phyloP scores from a whole-genome alignment of 2,113 vertebrate genomes.

The Ramphastos sulfuratus region DNA sequence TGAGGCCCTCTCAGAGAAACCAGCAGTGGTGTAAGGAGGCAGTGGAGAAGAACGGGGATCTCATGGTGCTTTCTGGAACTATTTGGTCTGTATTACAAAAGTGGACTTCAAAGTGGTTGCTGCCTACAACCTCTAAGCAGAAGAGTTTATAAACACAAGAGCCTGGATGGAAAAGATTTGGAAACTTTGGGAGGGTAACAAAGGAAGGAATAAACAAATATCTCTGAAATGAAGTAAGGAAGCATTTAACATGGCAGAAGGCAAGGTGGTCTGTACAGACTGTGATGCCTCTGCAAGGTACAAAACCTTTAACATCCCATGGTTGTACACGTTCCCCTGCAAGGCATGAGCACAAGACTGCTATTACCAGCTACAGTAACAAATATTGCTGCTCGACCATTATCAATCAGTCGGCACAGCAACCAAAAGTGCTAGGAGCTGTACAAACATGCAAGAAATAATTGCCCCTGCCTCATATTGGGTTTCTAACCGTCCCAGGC shows the following conservation, averaged over 20 bases:
- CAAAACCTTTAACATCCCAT: neutral
- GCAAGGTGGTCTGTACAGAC: neutral
- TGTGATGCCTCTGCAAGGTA: neutral
- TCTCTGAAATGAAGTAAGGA: conserved; percentile 8
- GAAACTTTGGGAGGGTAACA: neutral
- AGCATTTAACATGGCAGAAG: conserved; percentile 11
- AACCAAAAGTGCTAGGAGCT: neutral
- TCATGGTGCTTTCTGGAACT: neutral
- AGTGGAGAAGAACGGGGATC: accelerated
- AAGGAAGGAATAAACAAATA: conserved; percentile 37
- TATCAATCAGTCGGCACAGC: conserved; percentile 1
- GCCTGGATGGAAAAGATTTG: conserved; percentile 8
- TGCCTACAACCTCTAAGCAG: neutral
- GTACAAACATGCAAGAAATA: neutral
- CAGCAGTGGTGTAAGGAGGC: neutral
- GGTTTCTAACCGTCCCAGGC: neutral
- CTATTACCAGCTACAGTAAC: neutral
- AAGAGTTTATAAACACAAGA: conserved; percentile 11
- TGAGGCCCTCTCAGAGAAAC: neutral
- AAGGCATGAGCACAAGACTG: neutral
- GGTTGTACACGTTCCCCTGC: neutral
- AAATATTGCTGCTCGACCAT: neutral
- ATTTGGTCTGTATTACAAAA: neutral
- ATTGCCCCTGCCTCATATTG: neutral
- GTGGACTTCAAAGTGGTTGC: neutral